A percentile compares a stretch with the other conserved stretches of the same genome.
Evolutionary conservation across 2,888 invertebrate genomes (phyloP).

Genomic region (Hanleya hanleyi): DNA sequence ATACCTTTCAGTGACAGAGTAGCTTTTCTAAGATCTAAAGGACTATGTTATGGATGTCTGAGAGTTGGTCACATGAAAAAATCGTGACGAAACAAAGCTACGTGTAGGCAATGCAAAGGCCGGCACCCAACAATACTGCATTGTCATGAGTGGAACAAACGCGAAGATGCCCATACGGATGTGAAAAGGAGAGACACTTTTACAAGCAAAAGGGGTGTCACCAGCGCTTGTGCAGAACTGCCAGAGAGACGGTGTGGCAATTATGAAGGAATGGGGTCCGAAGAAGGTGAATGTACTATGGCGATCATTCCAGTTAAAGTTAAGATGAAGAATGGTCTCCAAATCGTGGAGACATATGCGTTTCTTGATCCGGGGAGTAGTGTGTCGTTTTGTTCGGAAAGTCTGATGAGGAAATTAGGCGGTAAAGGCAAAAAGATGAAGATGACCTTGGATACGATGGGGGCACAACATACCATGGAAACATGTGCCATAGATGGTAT

Average conservation of each 20-base stretch:
- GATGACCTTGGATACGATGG: conserved; percentile 15
- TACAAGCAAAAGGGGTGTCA: background rate
- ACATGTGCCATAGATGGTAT: conserved; percentile 10
- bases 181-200: no score
- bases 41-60: no score
- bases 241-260: background rate
- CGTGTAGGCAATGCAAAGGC: background rate
- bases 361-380: conserved; percentile 17
- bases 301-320: conserved; percentile 20
- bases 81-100: background rate
- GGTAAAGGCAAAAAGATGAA: conserved; percentile 6
- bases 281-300: conserved; percentile 8
- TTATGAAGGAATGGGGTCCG: conserved; percentile 4
- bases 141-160: no score
- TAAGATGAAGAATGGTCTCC: background rate
- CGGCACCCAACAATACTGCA: background rate
- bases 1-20: background rate
- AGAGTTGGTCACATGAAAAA: background rate
- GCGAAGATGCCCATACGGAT: no score
- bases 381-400: conserved; percentile 12
- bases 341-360: conserved; percentile 8
- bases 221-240: background rate
- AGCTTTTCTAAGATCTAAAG: no score
- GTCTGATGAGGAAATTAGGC: background rate
- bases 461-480: background rate